Evolutionary conservation across 1,140 invertebrate genomes (phyloP), one percentile per base, ranked within the genome.

Genomic region (Gonatopus flavifemur): DNA sequence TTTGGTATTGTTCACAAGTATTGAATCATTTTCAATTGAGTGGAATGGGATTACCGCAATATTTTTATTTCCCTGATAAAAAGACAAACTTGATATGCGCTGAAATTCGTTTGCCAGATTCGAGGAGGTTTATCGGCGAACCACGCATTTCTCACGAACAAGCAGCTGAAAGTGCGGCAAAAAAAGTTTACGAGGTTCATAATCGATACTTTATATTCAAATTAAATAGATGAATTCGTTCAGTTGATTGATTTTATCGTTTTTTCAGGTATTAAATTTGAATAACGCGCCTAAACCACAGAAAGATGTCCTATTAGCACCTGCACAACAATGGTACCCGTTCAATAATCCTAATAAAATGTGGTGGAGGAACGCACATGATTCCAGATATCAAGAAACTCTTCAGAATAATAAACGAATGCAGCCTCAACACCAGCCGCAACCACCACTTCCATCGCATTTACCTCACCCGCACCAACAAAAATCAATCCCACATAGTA

Each of bases 161-260:
- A 43, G 80, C 80, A 7, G 66, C 70, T 22, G 79, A 80, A 52
- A 76, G 52, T 49, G 77, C 66, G 3, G 78, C 80, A 0, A 64
- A 69, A 35, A 67, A 69, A 43, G 71, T 71, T 4, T 73, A 62
- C 19, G 56, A 57, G 58, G 69, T 73, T 16, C 6, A 13, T n/a
- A 48, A 38, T 3, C 20, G 4, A 21, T 28, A 18, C 31, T 16
- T 31, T 21, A 10, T 30, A 16, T 7, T 37, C 41, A n/a, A n/a
- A n/a, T n/a, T n/a, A n/a, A n/a, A n/a, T n/a, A n/a, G n/a, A n/a
- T n/a, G n/a, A n/a, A n/a, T 39, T 28, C 30, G 13, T 28, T 24
- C 6, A 37, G 46, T 47, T 47, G 40, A 13, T 40, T 53, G 24
- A 13, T 10, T 28, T 28, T 3, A 12, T 20, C 16, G 2, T 21